Evolutionary conservation across 2,113 vertebrate species (phyloP).

Genomic region (Brachypodius melanocephalos): DNA sequence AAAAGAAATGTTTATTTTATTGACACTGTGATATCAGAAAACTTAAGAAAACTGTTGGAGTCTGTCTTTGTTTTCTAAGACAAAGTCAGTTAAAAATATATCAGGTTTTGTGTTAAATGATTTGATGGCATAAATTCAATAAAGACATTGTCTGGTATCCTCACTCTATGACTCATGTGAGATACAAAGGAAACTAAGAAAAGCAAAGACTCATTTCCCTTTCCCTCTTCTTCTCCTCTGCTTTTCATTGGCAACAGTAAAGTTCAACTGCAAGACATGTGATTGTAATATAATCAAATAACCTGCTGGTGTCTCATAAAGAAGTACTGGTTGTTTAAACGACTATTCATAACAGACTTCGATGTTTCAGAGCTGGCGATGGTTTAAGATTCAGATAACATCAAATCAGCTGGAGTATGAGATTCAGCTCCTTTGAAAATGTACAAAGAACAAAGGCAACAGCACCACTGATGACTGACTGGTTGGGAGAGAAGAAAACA

Average conservation of each 20-base stretch:
- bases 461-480: constrained; percentile 18
- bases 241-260: constrained; percentile 49
- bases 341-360: constrained; percentile 40
- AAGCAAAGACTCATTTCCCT: constrained; percentile 45
- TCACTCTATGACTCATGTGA: not conserved
- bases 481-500: not conserved
- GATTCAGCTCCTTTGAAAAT: constrained; percentile 26
- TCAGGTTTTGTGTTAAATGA: constrained; percentile 66
- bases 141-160: constrained; percentile 47
- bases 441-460: constrained; percentile 23
- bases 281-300: constrained; percentile 63
- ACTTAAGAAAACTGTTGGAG: not conserved
- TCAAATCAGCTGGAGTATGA: constrained; percentile 18
- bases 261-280: constrained; percentile 55
- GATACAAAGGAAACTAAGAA: constrained; percentile 33
- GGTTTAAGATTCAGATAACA: constrained; percentile 45
- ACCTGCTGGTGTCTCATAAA: constrained; percentile 61
- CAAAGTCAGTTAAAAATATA: constrained; percentile 47
- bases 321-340: constrained; percentile 37
- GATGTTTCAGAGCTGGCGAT: constrained; percentile 31
- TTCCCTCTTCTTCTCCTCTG: constrained; percentile 17
- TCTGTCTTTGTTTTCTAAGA: constrained; percentile 28
- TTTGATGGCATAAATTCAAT: constrained; percentile 61
- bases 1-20: constrained; percentile 2
- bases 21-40: not conserved